Base-by-base conservation (phyloP, 2,797 vertebrate genomes). In the Smutsia temminckii region DNA sequence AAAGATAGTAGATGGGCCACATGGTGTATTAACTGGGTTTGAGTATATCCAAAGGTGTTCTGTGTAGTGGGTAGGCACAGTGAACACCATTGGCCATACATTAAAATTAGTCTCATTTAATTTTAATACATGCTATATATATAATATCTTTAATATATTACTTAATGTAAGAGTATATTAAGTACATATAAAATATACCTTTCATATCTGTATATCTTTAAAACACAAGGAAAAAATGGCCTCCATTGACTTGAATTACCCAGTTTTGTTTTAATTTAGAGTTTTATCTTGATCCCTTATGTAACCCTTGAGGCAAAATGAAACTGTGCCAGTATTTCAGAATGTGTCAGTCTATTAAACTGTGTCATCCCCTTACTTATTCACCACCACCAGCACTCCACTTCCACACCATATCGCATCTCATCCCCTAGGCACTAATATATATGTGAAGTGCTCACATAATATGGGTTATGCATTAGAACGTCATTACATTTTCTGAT, bases 251-350 rank as follows among this genome's bases (percentile, higher is more conserved):
- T 85, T 74, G 51, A 92, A 66, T 81, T 64, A 84, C 27, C 55
- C 20, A 34, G 55, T 72, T 91, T 86, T 57, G 27, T 89, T 85
- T 79, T 13, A 46, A 64, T 72, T 72, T 69, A 55, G 75, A 93
- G 37, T 91, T 95, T 95, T 85, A 20, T 89, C 66, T 71, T 69
- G n/a, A 91, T 88, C 46, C 49, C 64, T 59, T 29, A 7, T 85
- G n/a, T 57, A 79, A 88, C 46, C 27, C 34, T 81, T 21, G 57
- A 85, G 53, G 51, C 37, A 69, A 96, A 91, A 92, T 40, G 81
- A 85, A 92, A 69, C 20, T n/a, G 21, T 64, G 20, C 71, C 72
- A n/a, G 61, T 55, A 32, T 93, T 91, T 77, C 61, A 34, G 34
- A 77, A 81, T 13, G 27, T 46, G 55, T 23, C 42, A 57, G 84